Percentiles rank a stretch among this genome's conserved stretches.
Evolutionary conservation across 1,140 invertebrate genomes (phyloP).

Genomic region (Diuraphis noxia): DNA sequence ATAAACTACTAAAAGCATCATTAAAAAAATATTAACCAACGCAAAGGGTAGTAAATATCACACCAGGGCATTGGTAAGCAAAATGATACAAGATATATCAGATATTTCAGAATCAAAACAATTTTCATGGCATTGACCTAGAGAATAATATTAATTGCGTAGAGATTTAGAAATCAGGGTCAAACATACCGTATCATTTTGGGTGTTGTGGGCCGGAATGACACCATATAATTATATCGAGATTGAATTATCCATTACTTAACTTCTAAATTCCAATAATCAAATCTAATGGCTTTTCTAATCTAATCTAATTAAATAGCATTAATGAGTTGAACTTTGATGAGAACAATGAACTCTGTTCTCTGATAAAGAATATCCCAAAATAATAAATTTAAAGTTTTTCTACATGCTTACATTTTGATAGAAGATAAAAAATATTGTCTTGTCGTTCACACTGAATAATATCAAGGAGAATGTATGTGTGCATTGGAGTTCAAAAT

Average conservation of each 20-base stretch:
- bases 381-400: conserved; percentile 3
- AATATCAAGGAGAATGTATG: conserved; percentile 27
- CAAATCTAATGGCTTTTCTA: background rate
- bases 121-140: conserved; percentile 46
- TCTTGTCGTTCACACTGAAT: conserved; percentile 12
- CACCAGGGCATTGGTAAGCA: background rate
- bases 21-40: background rate
- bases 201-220: background rate
- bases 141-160: conserved; percentile 8
- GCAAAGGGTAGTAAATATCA: too few species aligned
- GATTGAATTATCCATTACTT: background rate
- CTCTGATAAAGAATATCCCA: conserved; percentile 10
- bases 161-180: conserved; percentile 51
- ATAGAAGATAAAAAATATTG: background rate
- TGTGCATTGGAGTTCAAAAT: background rate
- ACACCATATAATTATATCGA: background rate
- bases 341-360: conserved; percentile 25
- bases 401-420: background rate
- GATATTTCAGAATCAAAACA: conserved; percentile 15
- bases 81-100: background rate
- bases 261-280: background rate
- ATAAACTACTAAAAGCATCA: background rate
- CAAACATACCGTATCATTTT: conserved; percentile 18
- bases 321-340: background rate
- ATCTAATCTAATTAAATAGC: background rate